These are phyloP conservation scores for Siderastrea siderea DNA, from an alignment of 92 coral and sea anemone genomes.

Conservation along the genomic window DNA sequence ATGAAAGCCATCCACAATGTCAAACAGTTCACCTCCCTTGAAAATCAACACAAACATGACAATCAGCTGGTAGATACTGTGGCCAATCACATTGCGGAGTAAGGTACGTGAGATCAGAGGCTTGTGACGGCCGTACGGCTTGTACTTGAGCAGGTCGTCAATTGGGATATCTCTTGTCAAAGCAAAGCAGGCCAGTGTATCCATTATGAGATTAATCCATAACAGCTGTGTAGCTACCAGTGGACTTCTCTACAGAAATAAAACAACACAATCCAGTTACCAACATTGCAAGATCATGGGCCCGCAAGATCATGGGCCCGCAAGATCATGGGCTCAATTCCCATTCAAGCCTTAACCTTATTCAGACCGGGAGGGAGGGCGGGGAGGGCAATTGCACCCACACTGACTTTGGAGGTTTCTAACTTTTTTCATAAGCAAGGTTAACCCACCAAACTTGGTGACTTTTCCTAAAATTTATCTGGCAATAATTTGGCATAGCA, in stretches of 20 bases:
- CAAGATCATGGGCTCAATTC: too few relatives aligned
- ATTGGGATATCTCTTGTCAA: constrained; percentile 85
- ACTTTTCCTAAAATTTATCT: too few relatives aligned
- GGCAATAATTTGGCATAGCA: too few relatives aligned
- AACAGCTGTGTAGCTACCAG: constrained; percentile 88
- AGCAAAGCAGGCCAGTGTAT: constrained; percentile 88
- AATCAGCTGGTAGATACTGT: constrained; percentile 77
- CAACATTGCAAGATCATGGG: not conserved
- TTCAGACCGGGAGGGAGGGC: too few relatives aligned
- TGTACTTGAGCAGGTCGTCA: constrained; percentile 77
- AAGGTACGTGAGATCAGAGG: constrained; percentile 88
- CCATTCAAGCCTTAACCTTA: too few relatives aligned
- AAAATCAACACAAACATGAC: constrained; percentile 83
- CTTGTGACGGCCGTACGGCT: constrained; percentile 88
- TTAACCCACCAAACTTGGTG: too few relatives aligned
- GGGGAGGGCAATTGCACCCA: too few relatives aligned
- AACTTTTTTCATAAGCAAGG: too few relatives aligned
- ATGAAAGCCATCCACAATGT: constrained; percentile 79
- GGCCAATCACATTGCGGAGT: constrained; percentile 89
- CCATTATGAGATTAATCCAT: constrained; percentile 94
- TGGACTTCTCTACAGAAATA: constrained; percentile 76
- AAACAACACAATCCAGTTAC: not conserved
- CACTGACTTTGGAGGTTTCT: too few relatives aligned
- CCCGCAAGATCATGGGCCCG: not conserved
- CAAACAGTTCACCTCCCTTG: constrained; percentile 80